Percentiles rank a stretch among this genome's conserved stretches.
These are phyloP conservation scores for Apodemia zela DNA, from an alignment of 2,888 invertebrate genomes.

Conservation along the genomic window DNA sequence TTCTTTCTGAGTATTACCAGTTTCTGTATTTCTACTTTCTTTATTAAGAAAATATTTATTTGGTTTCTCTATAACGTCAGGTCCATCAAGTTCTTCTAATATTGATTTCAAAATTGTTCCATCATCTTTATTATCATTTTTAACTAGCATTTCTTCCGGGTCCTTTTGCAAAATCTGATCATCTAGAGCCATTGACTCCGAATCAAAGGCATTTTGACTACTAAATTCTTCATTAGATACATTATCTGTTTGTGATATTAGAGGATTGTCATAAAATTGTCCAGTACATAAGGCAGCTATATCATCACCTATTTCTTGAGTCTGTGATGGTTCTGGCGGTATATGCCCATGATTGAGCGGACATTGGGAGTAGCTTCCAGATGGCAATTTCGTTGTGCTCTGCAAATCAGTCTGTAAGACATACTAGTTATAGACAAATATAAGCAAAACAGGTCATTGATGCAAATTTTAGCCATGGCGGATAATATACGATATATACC, in stretches of 20 bases:
- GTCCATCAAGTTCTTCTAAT: constrained; percentile 59
- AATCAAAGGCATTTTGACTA: not conserved
- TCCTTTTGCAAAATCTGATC: too few species aligned
- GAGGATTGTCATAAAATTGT: constrained; percentile 72
- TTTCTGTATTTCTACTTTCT: constrained; percentile 31
- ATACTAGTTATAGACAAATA: too few species aligned
- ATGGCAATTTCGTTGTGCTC: constrained; percentile 77
- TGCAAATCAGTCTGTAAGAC: constrained; percentile 61
- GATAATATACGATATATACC: too few species aligned
- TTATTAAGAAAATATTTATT: constrained; percentile 51
- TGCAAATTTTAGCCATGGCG: too few species aligned
- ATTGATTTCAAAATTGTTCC: constrained; percentile 49
- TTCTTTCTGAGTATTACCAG: constrained; percentile 45
- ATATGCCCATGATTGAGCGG: not conserved
- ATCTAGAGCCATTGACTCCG: too few species aligned
- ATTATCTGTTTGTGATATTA: constrained; percentile 45
- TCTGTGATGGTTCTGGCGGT: constrained; percentile 38
- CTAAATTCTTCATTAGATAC: constrained; percentile 17
- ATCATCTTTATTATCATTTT: constrained; percentile 27
- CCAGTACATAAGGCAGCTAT: constrained; percentile 79
- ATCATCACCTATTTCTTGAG: constrained; percentile 67
- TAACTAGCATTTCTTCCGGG: not conserved
- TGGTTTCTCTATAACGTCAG: constrained; percentile 45
- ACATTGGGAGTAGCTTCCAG: constrained; percentile 69
- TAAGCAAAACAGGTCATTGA: too few species aligned